A percentile compares a stretch with the other conserved stretches of the same genome.
Evolutionary conservation across 1,140 invertebrate genomes (phyloP).

Genomic region (Leptonema lineaticorne): DNA sequence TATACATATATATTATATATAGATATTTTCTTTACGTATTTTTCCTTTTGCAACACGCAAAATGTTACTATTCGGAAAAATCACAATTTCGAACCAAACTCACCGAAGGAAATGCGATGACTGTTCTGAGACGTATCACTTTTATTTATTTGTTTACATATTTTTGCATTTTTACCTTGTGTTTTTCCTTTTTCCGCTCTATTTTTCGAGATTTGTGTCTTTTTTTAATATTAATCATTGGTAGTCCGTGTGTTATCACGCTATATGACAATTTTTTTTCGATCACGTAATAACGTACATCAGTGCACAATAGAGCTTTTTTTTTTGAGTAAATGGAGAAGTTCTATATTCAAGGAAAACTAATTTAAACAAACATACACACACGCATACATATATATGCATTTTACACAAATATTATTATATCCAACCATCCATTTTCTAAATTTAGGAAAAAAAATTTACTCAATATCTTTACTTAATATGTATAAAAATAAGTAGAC

Average conservation of each 20-base stretch:
- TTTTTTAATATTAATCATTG: not conserved
- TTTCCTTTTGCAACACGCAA: not conserved
- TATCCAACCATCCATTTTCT: not conserved
- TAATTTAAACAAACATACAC: not conserved
- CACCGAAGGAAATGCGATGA: not conserved
- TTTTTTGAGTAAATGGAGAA: not conserved
- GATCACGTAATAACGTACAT: not conserved
- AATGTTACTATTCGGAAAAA: not conserved
- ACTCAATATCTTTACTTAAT: not conserved
- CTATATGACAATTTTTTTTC: not conserved
- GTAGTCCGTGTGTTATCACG: not conserved
- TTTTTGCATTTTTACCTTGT: not conserved
- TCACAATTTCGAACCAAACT: not conserved
- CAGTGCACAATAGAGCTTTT: not conserved
- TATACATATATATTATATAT: not conserved
- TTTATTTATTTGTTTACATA: not conserved
- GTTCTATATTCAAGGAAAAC: not conserved
- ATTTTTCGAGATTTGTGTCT: no score
- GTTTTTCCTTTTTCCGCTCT: no score
- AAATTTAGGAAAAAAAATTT: not conserved
- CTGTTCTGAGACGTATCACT: not conserved
- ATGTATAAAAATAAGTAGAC: no score
- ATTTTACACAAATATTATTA: not conserved
- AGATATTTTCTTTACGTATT: not conserved
- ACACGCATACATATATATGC: not conserved